phyloP scores from a whole-genome alignment of 2,888 invertebrate genomes.

The Minunthozetes semirufus region DNA sequence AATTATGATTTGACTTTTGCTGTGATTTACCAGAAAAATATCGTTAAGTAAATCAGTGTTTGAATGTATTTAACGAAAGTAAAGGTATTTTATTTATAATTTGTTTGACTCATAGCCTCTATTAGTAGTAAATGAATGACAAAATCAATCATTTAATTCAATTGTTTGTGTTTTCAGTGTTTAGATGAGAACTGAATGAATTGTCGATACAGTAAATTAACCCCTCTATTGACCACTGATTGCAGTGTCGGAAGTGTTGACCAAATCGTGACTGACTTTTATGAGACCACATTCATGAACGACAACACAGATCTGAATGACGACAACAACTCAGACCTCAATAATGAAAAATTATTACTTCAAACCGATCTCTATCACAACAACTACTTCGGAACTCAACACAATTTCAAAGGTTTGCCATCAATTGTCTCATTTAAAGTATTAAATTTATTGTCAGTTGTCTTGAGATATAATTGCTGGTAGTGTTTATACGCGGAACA shows the following conservation, averaged over 20 bases:
- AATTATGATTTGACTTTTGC: no score
- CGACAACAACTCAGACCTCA: neutral
- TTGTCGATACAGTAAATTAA: conserved; percentile 14
- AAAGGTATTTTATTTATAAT: neutral
- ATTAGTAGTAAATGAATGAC: no score
- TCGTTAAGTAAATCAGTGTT: neutral
- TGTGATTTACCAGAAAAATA: no score
- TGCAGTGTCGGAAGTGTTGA: neutral
- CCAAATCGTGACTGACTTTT: neutral
- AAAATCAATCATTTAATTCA: neutral
- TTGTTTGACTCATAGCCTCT: neutral
- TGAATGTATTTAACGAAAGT: neutral
- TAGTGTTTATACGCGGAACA: no score
- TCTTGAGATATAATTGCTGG: no score
- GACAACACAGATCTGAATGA: neutral
- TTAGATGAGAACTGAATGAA: conserved; percentile 15
- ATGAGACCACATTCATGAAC: neutral
- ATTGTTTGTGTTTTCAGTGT: neutral
- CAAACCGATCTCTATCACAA: conserved; percentile 7
- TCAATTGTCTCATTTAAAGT: neutral
- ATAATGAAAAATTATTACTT: neutral
- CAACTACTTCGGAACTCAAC: conserved; percentile 4
- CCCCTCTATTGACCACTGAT: neutral
- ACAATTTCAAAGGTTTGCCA: neutral
- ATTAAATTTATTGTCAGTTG: neutral